Base-by-base conservation (phyloP, 2,888 invertebrate species). In the Zelleria hepariella region DNA sequence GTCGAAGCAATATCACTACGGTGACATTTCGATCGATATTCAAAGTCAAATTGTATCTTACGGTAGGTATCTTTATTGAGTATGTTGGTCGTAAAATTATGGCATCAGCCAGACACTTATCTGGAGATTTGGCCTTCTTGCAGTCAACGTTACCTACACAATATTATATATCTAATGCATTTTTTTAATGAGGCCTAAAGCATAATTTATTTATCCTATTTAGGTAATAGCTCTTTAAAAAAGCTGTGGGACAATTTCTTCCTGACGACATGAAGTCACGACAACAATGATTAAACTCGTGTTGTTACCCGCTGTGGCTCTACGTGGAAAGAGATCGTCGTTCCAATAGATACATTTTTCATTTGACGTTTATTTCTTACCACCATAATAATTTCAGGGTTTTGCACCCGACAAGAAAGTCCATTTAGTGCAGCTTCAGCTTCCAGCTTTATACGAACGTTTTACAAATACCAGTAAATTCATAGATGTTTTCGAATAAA, bases 1-100 rank as follows among this genome's bases (percentile, higher is more conserved):
- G 63, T 48, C 53, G 32, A 6, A 42, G 65, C 77, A 83, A 85
- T 80, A 80, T 82, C 80, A 82, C 76, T 42, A 42, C 32, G 32
- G 32, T 42, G 32, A 42, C 32, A 15, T 42, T 42, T 66, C 66
- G 80, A 20, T 54, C 18, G 21, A 20, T 7, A 51, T 51, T 51
- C 51, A 51, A 42, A 42, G 32, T 42, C 32, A 42, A 42, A 42
- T n/a, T n/a, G n/a, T n/a, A n/a, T n/a, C n/a, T n/a, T n/a, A n/a
- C n/a, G n/a, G 32, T 15, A 10, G 32, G 10, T 42, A 42, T 42
- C 32, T 42, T 42, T 42, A 42, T n/a, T n/a, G n/a, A n/a, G n/a
- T n/a, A n/a, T 15, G 32, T 10, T 15, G 32, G 32, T 42, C 32
- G 32, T 42, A 42, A 42, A 42, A 42, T 42, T 15, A 42, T 42